Evolutionary conservation across 2,113 vertebrate species (phyloP), one percentile per base, ranked within the genome.

Genomic region (Toxostoma redivivum): DNA sequence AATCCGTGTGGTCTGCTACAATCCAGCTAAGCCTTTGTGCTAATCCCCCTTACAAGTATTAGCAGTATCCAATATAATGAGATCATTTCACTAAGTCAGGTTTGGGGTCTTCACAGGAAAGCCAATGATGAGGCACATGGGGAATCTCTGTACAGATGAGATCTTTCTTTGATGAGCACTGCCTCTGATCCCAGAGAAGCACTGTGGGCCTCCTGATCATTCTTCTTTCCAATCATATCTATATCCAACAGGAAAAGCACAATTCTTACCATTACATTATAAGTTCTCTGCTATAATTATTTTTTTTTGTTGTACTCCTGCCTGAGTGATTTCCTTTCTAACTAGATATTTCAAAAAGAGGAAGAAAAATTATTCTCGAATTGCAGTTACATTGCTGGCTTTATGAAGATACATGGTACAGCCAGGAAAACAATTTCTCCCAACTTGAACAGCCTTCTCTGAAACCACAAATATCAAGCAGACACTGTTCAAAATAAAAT

Each of bases 261-360:
- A 95, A 91, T 92, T 93, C 76, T 89, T 70, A 62, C 76, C 31
- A 54, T 79, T 85, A 64, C 62, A 73, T 66, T 90, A 10, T 45
- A 91, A 91, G 62, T 56, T 61, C 40, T 88, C 51, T 61, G 58
- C 60, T 74, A 71, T 86, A 96, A 96, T 97, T 95, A 90, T 64
- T 94, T 81, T 76, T 76, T 67, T 94, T 76, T 94, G 76, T 93
- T 71, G 70, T 53, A 35, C 28, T 89, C 61, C 72, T 85, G 80
- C 87, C 57, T 88, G 80, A 96, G 56, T 86, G 80, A 86, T 93
- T 96, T 92, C 61, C 42, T 92, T 93, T 85, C 86, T 84, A 95
- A 87, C 64, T 88, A 95, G 50, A 47, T 90, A 90, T 88, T 96
- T 94, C 92, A 96, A 88, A 80, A 65, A 67, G 15, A 76, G 30